Base-by-base conservation (phyloP, 2,888 invertebrate species). In the Gryllus longicercus region DNA sequence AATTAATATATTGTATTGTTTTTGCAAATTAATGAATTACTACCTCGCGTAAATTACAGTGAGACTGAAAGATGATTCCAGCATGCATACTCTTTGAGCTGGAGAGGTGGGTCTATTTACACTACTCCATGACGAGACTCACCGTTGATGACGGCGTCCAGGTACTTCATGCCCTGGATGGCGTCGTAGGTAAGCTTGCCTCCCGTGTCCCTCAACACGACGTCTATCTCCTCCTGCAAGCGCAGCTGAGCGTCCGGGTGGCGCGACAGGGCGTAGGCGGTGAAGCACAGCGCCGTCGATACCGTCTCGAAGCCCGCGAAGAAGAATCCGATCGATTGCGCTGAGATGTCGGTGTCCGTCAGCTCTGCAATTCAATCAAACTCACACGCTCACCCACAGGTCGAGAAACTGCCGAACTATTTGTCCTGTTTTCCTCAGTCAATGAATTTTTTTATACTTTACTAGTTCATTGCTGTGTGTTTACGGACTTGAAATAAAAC, bases 111-210 rank as follows among this genome's bases (percentile, higher is more conserved):
- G 81, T 83, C 8, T 82, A 49, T 23, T 1, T 21, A 21, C 21
- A 21, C 21, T 21, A n/a, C n/a, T n/a, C n/a, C n/a, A n/a, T n/a
- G n/a, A n/a, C n/a, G n/a, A n/a, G n/a, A n/a, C 38, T 38, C 8
- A 38, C 38, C 38, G 38, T 38, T 38, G 38, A 38, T 38, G 1
- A 38, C 38, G 5, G 38, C 5, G 8, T 38, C 38, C 38, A 38
- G 38, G 38, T 38, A 38, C 38, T 38, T 38, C 38, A 38, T 38
- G 1, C 38, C 8, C 38, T 38, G 38, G 5, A 38, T 38, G 38
- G 38, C 38, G 38, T 38, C 38, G 78, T 84, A 84, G 23, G 82
- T 84, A 25, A 84, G 80, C 11, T 83, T 77, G 4, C 82, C 84
- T 10, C 81, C 74, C n/a, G 63, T 77, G 38, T 77, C 23, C 12